Evolutionary conservation across 2,113 vertebrate species (phyloP).

Genomic region (Haplochromis burtoni): DNA sequence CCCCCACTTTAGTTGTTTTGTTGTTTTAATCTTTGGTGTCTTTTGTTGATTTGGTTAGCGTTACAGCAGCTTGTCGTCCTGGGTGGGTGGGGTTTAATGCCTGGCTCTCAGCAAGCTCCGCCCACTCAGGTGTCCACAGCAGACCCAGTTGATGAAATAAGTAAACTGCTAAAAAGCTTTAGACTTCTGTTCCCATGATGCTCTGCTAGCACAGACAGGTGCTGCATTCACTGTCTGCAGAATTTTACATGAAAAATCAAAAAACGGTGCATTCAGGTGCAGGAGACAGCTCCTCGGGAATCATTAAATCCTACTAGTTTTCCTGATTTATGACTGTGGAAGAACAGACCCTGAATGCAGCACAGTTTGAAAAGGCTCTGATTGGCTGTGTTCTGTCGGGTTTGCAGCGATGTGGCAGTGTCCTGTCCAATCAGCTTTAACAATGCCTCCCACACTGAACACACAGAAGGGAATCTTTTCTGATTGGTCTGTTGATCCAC

Average conservation of each 20-base stretch:
- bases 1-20: neutral
- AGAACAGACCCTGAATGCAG: neutral
- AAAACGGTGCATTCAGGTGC: neutral
- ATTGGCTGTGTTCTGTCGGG: neutral
- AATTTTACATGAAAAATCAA: neutral
- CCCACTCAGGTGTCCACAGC: neutral
- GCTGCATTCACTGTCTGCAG: neutral
- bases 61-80: neutral
- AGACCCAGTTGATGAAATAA: neutral
- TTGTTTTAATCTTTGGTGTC: neutral
- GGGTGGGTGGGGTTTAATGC: neutral
- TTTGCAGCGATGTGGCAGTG: neutral
- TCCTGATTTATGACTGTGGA: neutral
- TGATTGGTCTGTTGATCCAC: constrained; percentile 25
- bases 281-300: neutral
- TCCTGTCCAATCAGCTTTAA: neutral
- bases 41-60: neutral
- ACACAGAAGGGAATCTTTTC: neutral
- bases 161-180: neutral
- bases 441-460: neutral
- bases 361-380: neutral
- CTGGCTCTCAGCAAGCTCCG: neutral
- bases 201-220: neutral
- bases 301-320: neutral
- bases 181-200: neutral